Evolutionary conservation across 2,888 invertebrate species (phyloP).

Genomic region (Druceiella hillmani): DNA sequence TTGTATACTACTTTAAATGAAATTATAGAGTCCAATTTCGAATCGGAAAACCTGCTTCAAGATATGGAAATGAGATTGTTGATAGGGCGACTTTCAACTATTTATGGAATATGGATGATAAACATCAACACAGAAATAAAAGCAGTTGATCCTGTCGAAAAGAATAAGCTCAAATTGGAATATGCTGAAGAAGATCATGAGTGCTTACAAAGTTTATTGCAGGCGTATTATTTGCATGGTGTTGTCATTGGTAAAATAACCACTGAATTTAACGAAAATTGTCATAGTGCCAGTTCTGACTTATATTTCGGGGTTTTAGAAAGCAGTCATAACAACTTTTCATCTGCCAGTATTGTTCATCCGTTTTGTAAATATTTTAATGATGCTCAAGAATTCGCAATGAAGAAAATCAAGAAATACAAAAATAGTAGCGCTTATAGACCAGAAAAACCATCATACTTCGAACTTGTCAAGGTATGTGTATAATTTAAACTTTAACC

Average conservation of each 20-base stretch:
- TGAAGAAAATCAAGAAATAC: constrained; percentile 37
- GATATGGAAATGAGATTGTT: constrained; percentile 29
- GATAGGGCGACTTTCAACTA: constrained; percentile 33
- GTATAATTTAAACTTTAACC: constrained; percentile 3
- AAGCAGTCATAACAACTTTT: no score
- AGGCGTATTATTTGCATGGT: constrained; percentile 53
- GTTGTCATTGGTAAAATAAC: constrained; percentile 35
- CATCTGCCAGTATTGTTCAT: no score
- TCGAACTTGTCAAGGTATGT: constrained; percentile 49
- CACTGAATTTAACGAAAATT: constrained; percentile 32
- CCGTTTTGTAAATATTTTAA: constrained; percentile 43
- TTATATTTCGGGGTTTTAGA: no score
- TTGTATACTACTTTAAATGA: no score
- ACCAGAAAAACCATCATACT: constrained; percentile 47
- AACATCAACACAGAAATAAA: constrained; percentile 58
- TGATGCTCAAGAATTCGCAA: constrained; percentile 35
- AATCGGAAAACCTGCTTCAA: no score
- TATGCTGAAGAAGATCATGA: constrained; percentile 65
- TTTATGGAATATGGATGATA: constrained; percentile 52
- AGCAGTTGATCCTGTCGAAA: constrained; percentile 78
- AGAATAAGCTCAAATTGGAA: constrained; percentile 64
- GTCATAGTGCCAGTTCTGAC: constrained; percentile 31
- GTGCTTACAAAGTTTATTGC: constrained; percentile 51
- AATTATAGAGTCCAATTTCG: no score
- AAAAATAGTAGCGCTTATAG: constrained; percentile 52